Base-by-base conservation (phyloP, 2,797 vertebrate species). In the Lagothrix lagotricha region DNA sequence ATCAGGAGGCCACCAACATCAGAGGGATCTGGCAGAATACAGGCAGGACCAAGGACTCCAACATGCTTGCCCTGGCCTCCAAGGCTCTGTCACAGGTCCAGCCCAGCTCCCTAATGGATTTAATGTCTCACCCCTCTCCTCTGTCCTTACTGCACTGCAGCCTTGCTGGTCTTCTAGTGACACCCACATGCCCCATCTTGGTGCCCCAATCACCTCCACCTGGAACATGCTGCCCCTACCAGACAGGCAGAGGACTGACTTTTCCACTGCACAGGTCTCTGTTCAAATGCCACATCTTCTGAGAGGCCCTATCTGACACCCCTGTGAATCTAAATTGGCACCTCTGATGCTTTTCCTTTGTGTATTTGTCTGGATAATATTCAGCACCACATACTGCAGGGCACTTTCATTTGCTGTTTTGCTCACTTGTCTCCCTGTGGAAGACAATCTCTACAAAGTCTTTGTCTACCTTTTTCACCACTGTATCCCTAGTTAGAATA, bases 301-400 rank as follows among this genome's bases (percentile, higher is more conserved):
- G 36, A 8, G 7, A 41, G 17, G 24, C 4, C 57, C 10, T 22
- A 57, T 76, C 36, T 46, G 52, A 50, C 12, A 20, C 33, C 26
- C 10, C 14, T 28, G 5, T 7, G 33, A 0, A 15, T 28, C 14
- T n/a, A 52, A 67, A 80, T 20, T 17, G 94, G 30, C 20, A 84
- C 15, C 39, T 64, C 28, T 44, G 26, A 54, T 41, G 30, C 22
- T 48, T 83, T 24, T 8, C 12, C 30, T 83, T 80, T 33, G 9
- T 9, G 80, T 44, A 17, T 39, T 70, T 57, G 12, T 33, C 39
- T 92, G 57, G 17, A 4, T n/a, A 46, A 75, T 4, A 6, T 20
- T 75, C 28, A 17, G 7, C 4, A 2, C 17, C 17, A 20, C 39
- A 81, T 17, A 50, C 11, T 5, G 50, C 14, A 13, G 0, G 3